Evolutionary conservation across 2,888 invertebrate species (phyloP).

Genomic region (Melanargia galathea): DNA sequence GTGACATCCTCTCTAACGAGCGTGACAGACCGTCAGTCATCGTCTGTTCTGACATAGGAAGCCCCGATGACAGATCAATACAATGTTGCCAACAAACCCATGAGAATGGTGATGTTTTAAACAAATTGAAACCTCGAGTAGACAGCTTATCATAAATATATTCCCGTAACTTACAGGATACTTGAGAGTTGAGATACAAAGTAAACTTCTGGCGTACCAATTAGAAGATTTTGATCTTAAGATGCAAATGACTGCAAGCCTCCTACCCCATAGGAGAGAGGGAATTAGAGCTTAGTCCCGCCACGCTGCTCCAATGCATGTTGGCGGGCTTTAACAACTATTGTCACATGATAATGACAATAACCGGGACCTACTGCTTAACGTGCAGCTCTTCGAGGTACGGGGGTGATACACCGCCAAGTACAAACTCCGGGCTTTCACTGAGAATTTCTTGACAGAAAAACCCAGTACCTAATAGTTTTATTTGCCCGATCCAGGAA

Average conservation of each 20-base stretch:
- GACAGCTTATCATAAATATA: slow-evolving; percentile 19
- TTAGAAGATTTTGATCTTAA: background rate
- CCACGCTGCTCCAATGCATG: too few species aligned
- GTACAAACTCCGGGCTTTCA: too few species aligned
- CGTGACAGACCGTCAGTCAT: slow-evolving; percentile 24
- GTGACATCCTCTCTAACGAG: slow-evolving; percentile 20
- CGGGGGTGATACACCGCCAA: too few species aligned
- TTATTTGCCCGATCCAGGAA: too few species aligned
- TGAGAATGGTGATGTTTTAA: slow-evolving; percentile 17
- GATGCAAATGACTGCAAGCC: background rate
- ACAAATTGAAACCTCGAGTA: slow-evolving; percentile 15
- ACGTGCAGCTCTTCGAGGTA: too few species aligned
- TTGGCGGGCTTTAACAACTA: too few species aligned
- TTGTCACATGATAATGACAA: too few species aligned
- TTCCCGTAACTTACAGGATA: slow-evolving; percentile 25
- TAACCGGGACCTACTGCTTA: too few species aligned
- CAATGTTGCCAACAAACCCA: slow-evolving; percentile 40
- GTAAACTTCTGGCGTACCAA: slow-evolving; percentile 7
- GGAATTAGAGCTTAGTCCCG: too few species aligned
- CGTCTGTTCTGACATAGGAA: slow-evolving; percentile 27
- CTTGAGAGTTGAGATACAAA: slow-evolving; percentile 20
- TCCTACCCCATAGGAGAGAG: too few species aligned
- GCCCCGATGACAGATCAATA: slow-evolving; percentile 29
- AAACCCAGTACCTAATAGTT: too few species aligned
- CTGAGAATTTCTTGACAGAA: too few species aligned